Evolutionary conservation across 2,113 vertebrate genomes (phyloP).

Genomic region (Silurus meridionalis): DNA sequence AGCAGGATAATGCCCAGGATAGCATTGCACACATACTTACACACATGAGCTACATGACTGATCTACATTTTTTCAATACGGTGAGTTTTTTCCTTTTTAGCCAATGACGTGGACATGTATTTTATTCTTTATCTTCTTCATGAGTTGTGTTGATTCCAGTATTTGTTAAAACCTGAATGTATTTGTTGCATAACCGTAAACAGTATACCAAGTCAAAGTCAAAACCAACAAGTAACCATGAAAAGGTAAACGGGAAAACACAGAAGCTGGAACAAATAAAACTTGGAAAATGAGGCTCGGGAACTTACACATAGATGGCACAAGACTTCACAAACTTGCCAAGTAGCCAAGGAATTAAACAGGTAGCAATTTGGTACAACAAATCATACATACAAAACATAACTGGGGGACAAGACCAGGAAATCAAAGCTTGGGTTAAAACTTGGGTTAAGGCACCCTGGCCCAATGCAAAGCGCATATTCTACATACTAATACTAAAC

Average conservation of each 20-base stretch:
- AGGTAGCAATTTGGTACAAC: not conserved
- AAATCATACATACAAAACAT: not conserved
- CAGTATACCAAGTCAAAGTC: not conserved
- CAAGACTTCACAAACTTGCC: not conserved
- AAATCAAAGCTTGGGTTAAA: too few species aligned
- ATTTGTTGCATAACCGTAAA: not conserved
- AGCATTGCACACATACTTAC: not conserved
- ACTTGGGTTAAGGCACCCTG: too few species aligned
- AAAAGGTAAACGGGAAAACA: not conserved
- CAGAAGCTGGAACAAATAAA: not conserved
- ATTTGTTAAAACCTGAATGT: not conserved
- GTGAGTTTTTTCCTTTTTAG: not conserved
- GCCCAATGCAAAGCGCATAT: too few species aligned
- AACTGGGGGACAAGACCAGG: not conserved
- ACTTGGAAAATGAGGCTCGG: not conserved
- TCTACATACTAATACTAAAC: too few species aligned
- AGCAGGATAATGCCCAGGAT: slow-evolving; percentile 30
- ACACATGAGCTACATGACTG: not conserved
- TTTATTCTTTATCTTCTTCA: not conserved
- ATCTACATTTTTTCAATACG: not conserved
- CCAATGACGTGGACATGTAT: not conserved
- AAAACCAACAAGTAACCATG: not conserved
- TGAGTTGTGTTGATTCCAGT: not conserved
- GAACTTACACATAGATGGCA: not conserved
- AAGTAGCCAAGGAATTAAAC: not conserved